phyloP scores from a whole-genome alignment of 2,888 invertebrate genomes.

The Apamea crenata region DNA sequence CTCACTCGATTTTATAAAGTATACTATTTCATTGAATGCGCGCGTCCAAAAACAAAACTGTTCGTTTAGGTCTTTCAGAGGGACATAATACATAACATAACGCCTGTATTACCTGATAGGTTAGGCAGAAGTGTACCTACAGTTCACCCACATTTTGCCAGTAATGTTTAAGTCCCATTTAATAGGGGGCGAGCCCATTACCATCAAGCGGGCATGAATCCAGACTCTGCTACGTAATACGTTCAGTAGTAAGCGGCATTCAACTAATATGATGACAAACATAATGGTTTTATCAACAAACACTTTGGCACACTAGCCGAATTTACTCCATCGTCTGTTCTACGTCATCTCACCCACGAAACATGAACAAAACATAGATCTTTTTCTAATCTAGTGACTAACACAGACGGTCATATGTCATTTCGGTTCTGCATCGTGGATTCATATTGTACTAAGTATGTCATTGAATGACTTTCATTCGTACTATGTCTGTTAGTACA shows the following conservation, averaged over 20 bases:
- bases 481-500: not conserved
- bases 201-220: not conserved
- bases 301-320: slow-evolving; percentile 16
- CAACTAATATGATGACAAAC: not conserved
- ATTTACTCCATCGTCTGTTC: not conserved
- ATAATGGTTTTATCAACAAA: not conserved
- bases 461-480: slow-evolving; percentile 59
- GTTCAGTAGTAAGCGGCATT: not conserved
- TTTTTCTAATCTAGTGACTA: slow-evolving; percentile 52
- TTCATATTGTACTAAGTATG: slow-evolving; percentile 29
- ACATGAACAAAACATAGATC: slow-evolving; percentile 19
- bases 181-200: not conserved
- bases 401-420: slow-evolving; percentile 33
- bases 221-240: not conserved
- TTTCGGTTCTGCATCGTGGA: slow-evolving; percentile 27
- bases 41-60: too few species aligned
- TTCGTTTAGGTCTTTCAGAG: too few species aligned
- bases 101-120: not conserved
- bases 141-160: too few species aligned
- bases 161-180: too few species aligned
- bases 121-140: too few species aligned
- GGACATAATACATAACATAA: not conserved
- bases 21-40: not conserved
- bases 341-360: slow-evolving; percentile 15
- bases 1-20: not conserved